Evolutionary conservation across 2,888 invertebrate genomes (phyloP), one percentile per base, ranked within the genome.

Genomic region (Pristionchus maxplancki): DNA sequence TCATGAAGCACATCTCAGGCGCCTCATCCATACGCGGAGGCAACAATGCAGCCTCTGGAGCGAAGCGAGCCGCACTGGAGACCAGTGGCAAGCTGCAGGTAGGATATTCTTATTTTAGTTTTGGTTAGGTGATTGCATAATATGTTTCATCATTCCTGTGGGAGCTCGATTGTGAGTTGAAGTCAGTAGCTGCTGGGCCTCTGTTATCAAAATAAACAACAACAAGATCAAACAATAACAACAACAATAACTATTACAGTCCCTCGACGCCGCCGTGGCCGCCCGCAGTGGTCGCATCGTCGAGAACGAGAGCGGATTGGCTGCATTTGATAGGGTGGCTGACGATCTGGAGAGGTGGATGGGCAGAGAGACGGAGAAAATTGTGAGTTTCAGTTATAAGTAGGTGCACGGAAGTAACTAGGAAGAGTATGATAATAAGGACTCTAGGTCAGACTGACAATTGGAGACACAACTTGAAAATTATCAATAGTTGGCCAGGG

Each of bases 341-440:
- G 90, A 90, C 17, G 91, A 91, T 37, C 88, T 93, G 31, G 88
- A 90, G 24, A 89, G 90, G 44, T 92, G 91, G 90, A 93, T 93
- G 89, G 90, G 90, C 37, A 88, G 87, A n/a, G 90, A 92, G 81
- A 31, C 88, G 37, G 86, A 86, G 86, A 86, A 67, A 31, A 86
- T 86, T 86, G 86, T 86, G 48, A 67, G 86, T 31, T 34, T 67
- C n/a, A n/a, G n/a, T n/a, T n/a, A n/a, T n/a, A n/a, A n/a, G n/a
- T n/a, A n/a, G n/a, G n/a, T n/a, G n/a, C n/a, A n/a, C n/a, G n/a
- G n/a, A n/a, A n/a, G n/a, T n/a, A n/a, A n/a, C n/a, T n/a, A n/a
- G n/a, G n/a, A n/a, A n/a, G n/a, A n/a, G n/a, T n/a, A n/a, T n/a
- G n/a, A n/a, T n/a, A n/a, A n/a, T n/a, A n/a, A n/a, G n/a, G n/a